Base-by-base conservation (phyloP, 2,888 invertebrate species). In the Synanthedon formicaeformis region DNA sequence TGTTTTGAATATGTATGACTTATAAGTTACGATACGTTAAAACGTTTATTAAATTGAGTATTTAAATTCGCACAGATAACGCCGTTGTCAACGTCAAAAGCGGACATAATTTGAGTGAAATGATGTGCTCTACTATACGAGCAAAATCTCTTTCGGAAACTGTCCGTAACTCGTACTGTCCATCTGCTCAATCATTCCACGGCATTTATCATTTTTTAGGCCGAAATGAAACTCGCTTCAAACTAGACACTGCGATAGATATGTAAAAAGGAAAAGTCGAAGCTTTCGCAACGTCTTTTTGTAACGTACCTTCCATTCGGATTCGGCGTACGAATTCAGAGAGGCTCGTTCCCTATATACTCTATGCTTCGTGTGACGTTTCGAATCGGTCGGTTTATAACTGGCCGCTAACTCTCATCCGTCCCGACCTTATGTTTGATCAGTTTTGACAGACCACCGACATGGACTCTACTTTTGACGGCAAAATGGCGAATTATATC, bases 371-470 rank as follows among this genome's bases (percentile, higher is more conserved):
- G 34, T 34, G 34, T 34, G 10, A 8, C 70, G 75, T 69, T 71
- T 73, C 72, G 68, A 73, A 77, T 71, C 75, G 71, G 71, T 59
- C 68, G 72, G 69, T 65, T 76, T 74, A 74, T 77, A 74, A 67
- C 67, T 67, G 66, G 66, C 72, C 74, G 73, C 71, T 73, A 66
- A 74, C 71, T 69, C 69, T 62, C 51, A 57, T 57, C 41, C 61
- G 61, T 10, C 53, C 58, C 63, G 65, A 66, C 69, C 76, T 75
- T 77, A 72, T 57, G 81, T 86, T 85, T 81, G 84, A 78, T 78
- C 83, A 81, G 84, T 83, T 84, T 34, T 86, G 86, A 86, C 87
- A 86, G 84, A 83, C 82, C 78, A 82, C 75, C 77, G 76, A 81
- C 83, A 73, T 80, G 81, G 76, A 82, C 78, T 80, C 81, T 76